Percentiles rank a stretch among this genome's conserved stretches.
Evolutionary conservation across 2,113 vertebrate species (phyloP).

Genomic region (Lophochroa leadbeateri): DNA sequence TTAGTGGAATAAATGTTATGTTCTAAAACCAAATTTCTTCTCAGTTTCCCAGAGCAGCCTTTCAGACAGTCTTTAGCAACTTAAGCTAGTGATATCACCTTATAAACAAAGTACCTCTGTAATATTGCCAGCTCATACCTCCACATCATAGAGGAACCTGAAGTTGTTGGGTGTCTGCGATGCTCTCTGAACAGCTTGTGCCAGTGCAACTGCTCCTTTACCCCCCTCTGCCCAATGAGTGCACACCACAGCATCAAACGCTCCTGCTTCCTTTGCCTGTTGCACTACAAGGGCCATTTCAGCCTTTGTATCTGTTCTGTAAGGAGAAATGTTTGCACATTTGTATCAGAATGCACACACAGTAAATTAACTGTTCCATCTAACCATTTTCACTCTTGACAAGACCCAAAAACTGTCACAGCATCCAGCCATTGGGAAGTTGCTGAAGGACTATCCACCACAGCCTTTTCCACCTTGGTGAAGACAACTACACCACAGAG

Average conservation of each 20-base stretch:
- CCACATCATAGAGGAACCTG: slow-evolving; percentile 89
- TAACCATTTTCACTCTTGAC: neutral
- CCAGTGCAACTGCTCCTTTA: slow-evolving; percentile 85
- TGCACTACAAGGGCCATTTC: slow-evolving; percentile 87
- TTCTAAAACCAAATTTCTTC: neutral
- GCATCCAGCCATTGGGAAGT: neutral
- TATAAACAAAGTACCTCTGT: neutral
- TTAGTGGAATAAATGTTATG: neutral
- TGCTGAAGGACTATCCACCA: neutral
- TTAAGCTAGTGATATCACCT: neutral
- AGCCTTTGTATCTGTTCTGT: slow-evolving; percentile 87
- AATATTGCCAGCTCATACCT: slow-evolving; percentile 72
- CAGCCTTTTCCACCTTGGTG: neutral
- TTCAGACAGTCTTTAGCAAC: neutral
- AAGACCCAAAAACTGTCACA: neutral
- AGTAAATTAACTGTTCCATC: neutral
- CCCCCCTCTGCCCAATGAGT: slow-evolving; percentile 97
- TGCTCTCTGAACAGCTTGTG: slow-evolving; percentile 88
- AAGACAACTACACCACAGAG: neutral
- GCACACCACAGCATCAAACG: slow-evolving; percentile 91
- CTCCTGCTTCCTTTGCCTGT: slow-evolving; percentile 87
- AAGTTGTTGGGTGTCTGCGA: slow-evolving; percentile 85
- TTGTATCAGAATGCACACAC: neutral
- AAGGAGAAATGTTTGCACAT: neutral
- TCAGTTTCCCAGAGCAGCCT: neutral